Evolutionary conservation across 2,113 vertebrate genomes (phyloP).

Genomic region (Siniperca chuatsi): DNA sequence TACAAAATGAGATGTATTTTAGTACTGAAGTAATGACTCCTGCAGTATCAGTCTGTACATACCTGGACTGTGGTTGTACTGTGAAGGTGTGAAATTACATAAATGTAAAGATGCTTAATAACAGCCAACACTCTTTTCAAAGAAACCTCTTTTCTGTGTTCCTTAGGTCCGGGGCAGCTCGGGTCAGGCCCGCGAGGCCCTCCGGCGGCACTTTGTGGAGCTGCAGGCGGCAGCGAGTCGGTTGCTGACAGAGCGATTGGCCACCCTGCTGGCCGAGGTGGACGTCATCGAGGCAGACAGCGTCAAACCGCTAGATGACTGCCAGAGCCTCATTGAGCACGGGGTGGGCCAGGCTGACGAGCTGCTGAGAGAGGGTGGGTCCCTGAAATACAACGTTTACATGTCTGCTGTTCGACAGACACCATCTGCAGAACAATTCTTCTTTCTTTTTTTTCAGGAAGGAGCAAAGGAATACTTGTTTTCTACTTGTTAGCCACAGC

Average conservation of each 20-base stretch:
- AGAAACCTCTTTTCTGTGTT: background rate
- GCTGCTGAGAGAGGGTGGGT: constrained; percentile 76
- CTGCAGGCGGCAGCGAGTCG: constrained; percentile 66
- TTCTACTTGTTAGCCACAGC: background rate
- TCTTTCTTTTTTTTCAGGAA: background rate
- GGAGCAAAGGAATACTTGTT: background rate
- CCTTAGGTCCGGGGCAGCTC: constrained; percentile 77
- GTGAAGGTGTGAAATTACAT: too few relatives aligned
- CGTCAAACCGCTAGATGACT: constrained; percentile 76
- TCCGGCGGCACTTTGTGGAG: constrained; percentile 73
- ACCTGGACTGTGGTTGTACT: too few relatives aligned
- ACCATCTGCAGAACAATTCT: background rate
- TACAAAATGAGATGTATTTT: too few relatives aligned
- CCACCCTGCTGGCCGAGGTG: constrained; percentile 70
- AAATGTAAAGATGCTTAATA: background rate
- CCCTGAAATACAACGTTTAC: background rate
- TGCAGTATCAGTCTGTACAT: too few relatives aligned
- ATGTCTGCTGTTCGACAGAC: background rate
- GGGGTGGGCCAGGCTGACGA: constrained; percentile 79
- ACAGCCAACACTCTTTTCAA: background rate
- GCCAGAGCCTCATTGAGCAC: constrained; percentile 78
- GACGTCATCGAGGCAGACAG: constrained; percentile 76
- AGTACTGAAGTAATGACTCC: too few relatives aligned
- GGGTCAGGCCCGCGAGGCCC: constrained; percentile 75
- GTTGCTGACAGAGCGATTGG: constrained; percentile 68